Percentiles rank a stretch among this genome's conserved stretches.
These are phyloP conservation scores for Chiridota heheva DNA, from an alignment of 35 echinoderm and acorn worm genomes.

Conservation along the genomic window DNA sequence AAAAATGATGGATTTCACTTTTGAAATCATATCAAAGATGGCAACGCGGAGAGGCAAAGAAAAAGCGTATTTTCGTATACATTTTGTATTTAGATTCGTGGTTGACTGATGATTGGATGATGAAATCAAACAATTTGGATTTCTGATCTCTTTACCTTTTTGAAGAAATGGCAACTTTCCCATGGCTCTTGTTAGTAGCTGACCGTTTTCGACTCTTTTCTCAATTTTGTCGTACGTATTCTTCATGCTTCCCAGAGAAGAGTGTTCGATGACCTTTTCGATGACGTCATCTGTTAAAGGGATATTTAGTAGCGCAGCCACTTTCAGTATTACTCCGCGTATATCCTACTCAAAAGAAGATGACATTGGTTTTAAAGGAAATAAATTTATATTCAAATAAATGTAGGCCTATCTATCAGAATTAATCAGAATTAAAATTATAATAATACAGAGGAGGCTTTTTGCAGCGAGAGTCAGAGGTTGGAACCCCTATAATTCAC, in stretches of 20 bases:
- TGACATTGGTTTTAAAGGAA: no score
- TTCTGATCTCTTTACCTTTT: constrained; percentile 35
- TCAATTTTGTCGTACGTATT: constrained; percentile 38
- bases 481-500: not conserved
- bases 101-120: no score
- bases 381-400: not conserved
- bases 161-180: constrained; percentile 24
- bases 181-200: constrained; percentile 26
- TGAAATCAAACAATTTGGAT: no score
- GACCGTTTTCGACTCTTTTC: constrained; percentile 9
- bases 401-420: not conserved
- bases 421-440: not conserved
- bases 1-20: no score
- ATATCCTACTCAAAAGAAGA: no score
- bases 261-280: constrained; percentile 22
- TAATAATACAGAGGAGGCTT: not conserved
- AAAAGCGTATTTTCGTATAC: no score
- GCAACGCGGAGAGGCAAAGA: no score
- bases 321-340: not conserved
- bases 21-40: no score
- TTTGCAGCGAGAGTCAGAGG: not conserved
- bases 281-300: not conserved
- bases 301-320: not conserved
- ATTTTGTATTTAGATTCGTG: no score
- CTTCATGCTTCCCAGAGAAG: no score